Base-by-base conservation (phyloP, 2,113 vertebrate genomes). In the Callipepla squamata region DNA sequence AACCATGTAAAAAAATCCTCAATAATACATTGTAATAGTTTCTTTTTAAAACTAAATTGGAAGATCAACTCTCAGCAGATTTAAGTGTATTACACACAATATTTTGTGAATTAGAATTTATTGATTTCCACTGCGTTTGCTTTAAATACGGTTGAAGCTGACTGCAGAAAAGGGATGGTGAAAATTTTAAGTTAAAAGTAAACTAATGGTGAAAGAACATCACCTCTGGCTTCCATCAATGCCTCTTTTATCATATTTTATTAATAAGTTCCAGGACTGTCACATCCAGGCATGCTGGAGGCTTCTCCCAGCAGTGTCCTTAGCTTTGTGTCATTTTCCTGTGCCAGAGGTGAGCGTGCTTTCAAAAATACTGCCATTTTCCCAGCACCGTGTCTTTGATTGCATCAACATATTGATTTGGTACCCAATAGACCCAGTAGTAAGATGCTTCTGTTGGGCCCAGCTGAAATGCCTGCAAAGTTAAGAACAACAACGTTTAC, bases 301-400 rank as follows among this genome's bases (percentile, higher is more conserved):
- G 97, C 98, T 97, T 98, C 97, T 98, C 98, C 98, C 96, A 94
- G 96, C 96, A 98, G 96, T 97, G 98, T 98, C 98, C 97, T 98
- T 98, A 95, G 92, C 95, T 97, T 97, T 98, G 96, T 96, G 96
- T 96, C 98, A 98, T 98, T 98, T 97, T 98, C 98, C 98, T 97
- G 97, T 98, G 98, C 98, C 98, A 99, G 98, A 98, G 98, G 98
- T 98, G 98, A 99, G 98, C 99, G 99, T 99, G 99, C 98, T 98
- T 99, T 98, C 99, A 99, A 99, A 99, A 99, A 99, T 99, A 99
- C 99, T 99, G 99, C 99, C 99, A 99, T 97, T 99, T 99, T 59
- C 99, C 99, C 95, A 99, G 99, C 97, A 99, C 99, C 97, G 99
- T 99, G 99, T 99, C 99, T 98, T 99, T 99, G 98, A 99, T 99